Evolutionary conservation across 2,888 invertebrate genomes (phyloP), one percentile per base, ranked within the genome.

Genomic region (Drosophila rubida): DNA sequence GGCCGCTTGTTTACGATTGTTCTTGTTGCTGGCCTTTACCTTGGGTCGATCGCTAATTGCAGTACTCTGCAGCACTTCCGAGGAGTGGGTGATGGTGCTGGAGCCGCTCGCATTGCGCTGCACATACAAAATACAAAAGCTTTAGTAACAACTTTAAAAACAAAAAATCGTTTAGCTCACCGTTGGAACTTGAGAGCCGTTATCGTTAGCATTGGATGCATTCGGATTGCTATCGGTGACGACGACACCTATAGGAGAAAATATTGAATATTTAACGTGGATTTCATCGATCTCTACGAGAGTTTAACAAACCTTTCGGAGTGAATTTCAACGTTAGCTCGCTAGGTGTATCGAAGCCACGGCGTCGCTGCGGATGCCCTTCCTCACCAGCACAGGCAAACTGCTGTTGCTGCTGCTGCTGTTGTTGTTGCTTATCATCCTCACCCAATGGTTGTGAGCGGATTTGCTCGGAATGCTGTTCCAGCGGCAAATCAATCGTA

Each of bases 1-100:
- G 7, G 79, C 82, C 23, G 82, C 88, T 89, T 94, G 95, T 91
- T 96, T 96, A 50, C 95, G 94, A 90, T 96, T 96, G 91, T 96
- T 96, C 91, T 96, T 96, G 51, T 95, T 95, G 53, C 95, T 95
- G 41, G 96, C 95, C 92, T 96, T 97, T 44, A 95, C 96, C 92
- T 96, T 96, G 64, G 96, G 96, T 85, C 96, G 94, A 92, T 97
- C 96, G 92, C 96, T 96, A 85, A 96, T 95, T 73, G 96, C 95
- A 64, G 95, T 95, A 88, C 94, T 95, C 93, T 95, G 92, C 22
- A 92, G 91, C 32, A 92, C 92, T 74, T 92, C 92, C 6, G 92
- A 92, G 22, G 92, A 92, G 65, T 92, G 92, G 23, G 91, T 92
- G 42, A 92, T 90, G 68, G 91, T 88, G 7, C 85, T 63, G n/a